These are phyloP conservation scores for Pocillopora grandis DNA, from an alignment of 92 coral and sea anemone species.

Conservation along the genomic window DNA sequence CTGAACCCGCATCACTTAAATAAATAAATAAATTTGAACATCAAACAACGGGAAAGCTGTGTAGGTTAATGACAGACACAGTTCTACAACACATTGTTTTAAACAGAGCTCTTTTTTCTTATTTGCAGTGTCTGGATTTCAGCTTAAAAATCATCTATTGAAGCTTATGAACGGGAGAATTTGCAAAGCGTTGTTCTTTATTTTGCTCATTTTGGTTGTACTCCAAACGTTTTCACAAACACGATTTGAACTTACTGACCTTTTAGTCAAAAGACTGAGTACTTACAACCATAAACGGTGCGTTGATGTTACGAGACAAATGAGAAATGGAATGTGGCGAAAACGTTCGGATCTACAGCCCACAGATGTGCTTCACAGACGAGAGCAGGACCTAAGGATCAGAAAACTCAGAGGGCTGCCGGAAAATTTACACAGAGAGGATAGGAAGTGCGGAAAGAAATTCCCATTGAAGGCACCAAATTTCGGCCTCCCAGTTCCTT, in stretches of 20 bases:
- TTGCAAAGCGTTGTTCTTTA: neutral
- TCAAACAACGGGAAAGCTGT: neutral
- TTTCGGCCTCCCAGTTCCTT: conserved; percentile 54
- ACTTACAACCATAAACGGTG: conserved; percentile 14
- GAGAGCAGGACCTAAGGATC: conserved; percentile 32
- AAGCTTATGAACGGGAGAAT: neutral
- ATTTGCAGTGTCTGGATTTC: conserved; percentile 3
- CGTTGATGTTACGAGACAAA: conserved; percentile 25
- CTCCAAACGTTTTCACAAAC: neutral
- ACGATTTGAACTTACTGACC: neutral
- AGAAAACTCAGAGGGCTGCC: conserved; percentile 67
- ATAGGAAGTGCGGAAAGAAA: conserved; percentile 56
- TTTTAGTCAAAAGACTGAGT: neutral
- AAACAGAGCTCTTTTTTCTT: neutral
- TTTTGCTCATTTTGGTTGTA: neutral
- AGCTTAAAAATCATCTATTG: neutral
- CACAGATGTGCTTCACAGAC: conserved; percentile 27
- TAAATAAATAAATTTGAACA: neutral
- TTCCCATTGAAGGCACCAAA: conserved; percentile 50
- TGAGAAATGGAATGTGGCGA: conserved; percentile 59
- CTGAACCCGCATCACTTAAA: no score
- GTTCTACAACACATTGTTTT: neutral
- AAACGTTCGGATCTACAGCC: conserved; percentile 29
- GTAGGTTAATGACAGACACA: neutral
- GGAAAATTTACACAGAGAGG: conserved; percentile 38